Percentiles rank a stretch among this genome's conserved stretches.
phyloP scores from a whole-genome alignment of 2,797 vertebrate genomes.

The Sebastes taczanowskii region DNA sequence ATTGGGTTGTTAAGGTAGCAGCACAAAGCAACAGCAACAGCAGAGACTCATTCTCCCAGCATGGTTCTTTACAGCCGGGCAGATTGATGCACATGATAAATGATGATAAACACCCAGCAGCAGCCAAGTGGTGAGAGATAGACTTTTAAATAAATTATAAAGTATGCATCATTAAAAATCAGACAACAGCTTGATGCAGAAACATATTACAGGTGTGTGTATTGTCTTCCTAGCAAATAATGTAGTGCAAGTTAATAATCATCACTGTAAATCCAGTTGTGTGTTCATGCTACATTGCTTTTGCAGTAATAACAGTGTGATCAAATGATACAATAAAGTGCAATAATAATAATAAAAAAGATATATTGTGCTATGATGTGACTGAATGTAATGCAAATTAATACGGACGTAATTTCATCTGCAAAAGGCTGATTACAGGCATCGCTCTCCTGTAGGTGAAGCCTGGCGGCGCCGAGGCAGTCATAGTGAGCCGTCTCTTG shows the following conservation, averaged over 20 bases:
- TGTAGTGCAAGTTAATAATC: conserved; percentile 61
- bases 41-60: conserved; percentile 67
- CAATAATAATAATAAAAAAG: conserved; percentile 48
- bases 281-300: conserved; percentile 59
- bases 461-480: conserved; percentile 46
- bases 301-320: conserved; percentile 55
- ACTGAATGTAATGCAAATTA: conserved; percentile 60
- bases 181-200: conserved; percentile 60
- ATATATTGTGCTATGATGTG: conserved; percentile 52
- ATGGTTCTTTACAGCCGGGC: conserved; percentile 59
- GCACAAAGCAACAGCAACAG: conserved; percentile 68
- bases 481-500: conserved; percentile 38
- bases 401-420: conserved; percentile 53
- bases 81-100: conserved; percentile 72
- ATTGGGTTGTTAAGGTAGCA: conserved; percentile 75
- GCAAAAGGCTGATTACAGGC: conserved; percentile 52
- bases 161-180: conserved; percentile 74
- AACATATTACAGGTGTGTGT: conserved; percentile 65
- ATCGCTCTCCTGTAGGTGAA: conserved; percentile 49
- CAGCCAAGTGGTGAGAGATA: conserved; percentile 65
- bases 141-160: conserved; percentile 79
- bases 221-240: conserved; percentile 58
- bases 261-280: conserved; percentile 68
- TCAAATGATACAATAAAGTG: conserved; percentile 65
- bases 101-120: conserved; percentile 69